Percentiles rank a stretch among this genome's conserved stretches.
phyloP scores from a whole-genome alignment of 2,888 invertebrate species.

The Pinctada fucata region DNA sequence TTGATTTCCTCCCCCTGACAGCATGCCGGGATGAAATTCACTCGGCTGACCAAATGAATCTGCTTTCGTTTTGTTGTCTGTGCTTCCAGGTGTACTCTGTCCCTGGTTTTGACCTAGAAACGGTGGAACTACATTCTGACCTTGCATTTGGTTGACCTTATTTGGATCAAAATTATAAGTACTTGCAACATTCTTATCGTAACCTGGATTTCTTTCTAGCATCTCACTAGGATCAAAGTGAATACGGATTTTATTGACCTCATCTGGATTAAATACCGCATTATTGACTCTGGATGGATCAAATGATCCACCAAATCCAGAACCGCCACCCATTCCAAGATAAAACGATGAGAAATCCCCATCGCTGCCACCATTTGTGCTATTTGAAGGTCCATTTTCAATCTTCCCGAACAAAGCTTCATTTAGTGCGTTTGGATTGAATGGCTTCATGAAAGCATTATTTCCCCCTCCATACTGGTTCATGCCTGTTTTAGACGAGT shows the following conservation, averaged over 20 bases:
- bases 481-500: neutral
- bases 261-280: constrained; percentile 49
- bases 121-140: constrained; percentile 23
- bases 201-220: constrained; percentile 44
- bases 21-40: constrained; percentile 22
- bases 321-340: neutral
- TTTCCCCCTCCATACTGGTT: neutral
- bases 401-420: constrained; percentile 14
- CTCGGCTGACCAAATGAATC: neutral
- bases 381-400: neutral
- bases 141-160: constrained; percentile 34
- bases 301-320: constrained; percentile 37
- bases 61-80: neutral
- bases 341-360: constrained; percentile 1
- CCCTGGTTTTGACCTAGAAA: constrained; percentile 14
- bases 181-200: constrained; percentile 40
- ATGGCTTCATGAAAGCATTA: constrained; percentile 21
- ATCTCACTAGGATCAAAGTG: constrained; percentile 44
- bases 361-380: constrained; percentile 4
- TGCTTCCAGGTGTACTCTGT: neutral
- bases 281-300: constrained; percentile 51
- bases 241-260: constrained; percentile 43
- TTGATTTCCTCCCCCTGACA: constrained; percentile 17
- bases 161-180: constrained; percentile 30
- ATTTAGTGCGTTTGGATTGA: constrained; percentile 49